Conservation (phyloP, 2,113 vertebrate genomes). For the Asarcornis scutulata region DNA sequence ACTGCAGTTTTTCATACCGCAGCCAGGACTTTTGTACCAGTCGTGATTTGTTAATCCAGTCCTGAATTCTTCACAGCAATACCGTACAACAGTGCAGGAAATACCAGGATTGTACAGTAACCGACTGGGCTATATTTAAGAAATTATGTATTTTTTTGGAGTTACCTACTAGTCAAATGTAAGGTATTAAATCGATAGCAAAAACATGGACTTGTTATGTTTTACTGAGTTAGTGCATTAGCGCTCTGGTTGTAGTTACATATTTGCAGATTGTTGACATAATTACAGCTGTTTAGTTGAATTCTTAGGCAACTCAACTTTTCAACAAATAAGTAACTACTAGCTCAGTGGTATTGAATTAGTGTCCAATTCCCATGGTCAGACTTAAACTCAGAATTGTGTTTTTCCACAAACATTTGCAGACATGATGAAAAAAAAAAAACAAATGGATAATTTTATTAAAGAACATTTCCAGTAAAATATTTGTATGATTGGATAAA, state of each 20-base stretch:
- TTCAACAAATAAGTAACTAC: not conserved
- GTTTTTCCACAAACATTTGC: not conserved
- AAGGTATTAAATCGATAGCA: not conserved
- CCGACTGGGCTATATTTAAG: not conserved
- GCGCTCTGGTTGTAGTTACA: not conserved
- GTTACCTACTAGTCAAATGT: not conserved
- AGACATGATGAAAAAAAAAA: not conserved
- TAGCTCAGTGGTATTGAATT: not conserved
- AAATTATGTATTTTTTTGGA: not conserved
- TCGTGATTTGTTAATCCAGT: not conserved
- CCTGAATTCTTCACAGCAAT: not conserved
- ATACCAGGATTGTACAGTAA: not conserved
- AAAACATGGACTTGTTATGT: fast-evolving
- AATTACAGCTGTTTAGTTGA: not conserved
- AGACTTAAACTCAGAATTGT: not conserved
- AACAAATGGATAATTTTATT: not conserved
- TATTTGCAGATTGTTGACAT: not conserved
- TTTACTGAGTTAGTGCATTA: not conserved
- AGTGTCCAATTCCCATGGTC: not conserved
- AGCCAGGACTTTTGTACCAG: not conserved
- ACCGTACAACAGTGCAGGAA: fast-evolving
- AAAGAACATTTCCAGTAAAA: not conserved
- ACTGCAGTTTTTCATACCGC: not conserved
- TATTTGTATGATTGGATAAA: not conserved
- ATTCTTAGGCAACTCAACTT: not conserved